Conservation (phyloP, 2,797 vertebrate species). For the Poliocrania exsul region DNA sequence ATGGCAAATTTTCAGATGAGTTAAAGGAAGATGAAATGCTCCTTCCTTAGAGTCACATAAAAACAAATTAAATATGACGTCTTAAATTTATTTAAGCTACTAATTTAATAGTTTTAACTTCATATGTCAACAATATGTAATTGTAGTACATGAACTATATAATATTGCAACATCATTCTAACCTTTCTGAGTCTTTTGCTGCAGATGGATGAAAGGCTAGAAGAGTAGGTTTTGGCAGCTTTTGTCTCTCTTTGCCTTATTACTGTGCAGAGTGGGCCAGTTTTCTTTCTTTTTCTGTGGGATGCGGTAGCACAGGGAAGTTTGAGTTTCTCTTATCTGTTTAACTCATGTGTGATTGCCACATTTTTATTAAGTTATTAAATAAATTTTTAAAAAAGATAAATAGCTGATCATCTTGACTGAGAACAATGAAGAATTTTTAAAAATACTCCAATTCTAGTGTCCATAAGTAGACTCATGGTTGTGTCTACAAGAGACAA, state of each 20-base stretch:
- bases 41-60: background rate
- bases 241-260: background rate
- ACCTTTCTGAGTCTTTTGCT: background rate
- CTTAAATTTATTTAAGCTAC: background rate
- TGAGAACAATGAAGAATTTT: background rate
- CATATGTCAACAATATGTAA: background rate
- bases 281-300: background rate
- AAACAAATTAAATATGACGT: rapidly evolving
- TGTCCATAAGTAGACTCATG: background rate
- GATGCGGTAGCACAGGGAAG: background rate
- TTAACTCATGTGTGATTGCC: background rate
- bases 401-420: background rate
- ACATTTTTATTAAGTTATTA: background rate
- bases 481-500: background rate
- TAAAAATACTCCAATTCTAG: background rate
- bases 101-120: background rate
- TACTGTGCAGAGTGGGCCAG: rapidly evolving
- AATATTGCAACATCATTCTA: background rate
- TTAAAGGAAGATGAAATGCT: background rate
- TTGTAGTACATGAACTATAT: background rate
- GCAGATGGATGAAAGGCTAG: background rate
- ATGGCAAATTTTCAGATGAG: background rate
- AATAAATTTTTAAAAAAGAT: background rate
- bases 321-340: background rate
- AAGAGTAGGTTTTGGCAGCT: background rate